phyloP scores from a whole-genome alignment of 2,797 vertebrate genomes.

The Pampus argenteus region DNA sequence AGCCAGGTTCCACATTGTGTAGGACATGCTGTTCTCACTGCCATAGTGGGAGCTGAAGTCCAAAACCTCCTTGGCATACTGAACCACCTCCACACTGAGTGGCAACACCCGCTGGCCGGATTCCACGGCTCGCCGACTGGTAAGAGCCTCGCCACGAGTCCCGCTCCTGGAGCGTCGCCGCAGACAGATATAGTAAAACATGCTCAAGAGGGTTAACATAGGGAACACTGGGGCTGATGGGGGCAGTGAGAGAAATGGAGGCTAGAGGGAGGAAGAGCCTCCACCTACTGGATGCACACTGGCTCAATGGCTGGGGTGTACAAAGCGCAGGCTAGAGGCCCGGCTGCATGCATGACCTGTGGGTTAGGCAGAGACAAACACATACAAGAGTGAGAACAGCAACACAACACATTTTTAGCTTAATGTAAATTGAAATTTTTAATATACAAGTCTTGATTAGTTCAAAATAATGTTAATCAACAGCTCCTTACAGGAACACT shows the following conservation, averaged over 20 bases:
- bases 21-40: conserved; percentile 98
- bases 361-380: conserved; percentile 82
- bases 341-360: conserved; percentile 86
- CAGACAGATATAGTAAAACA: conserved; percentile 99
- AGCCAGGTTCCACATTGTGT: conserved; percentile 99
- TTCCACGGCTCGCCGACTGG: conserved; percentile 92
- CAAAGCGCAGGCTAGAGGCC: conserved; percentile 72
- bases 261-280: conserved; percentile 66
- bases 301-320: conserved; percentile 60
- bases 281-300: conserved; percentile 67
- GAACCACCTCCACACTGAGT: conserved; percentile 92
- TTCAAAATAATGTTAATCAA: background rate
- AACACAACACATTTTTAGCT: conserved; percentile 8
- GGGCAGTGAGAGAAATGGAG: conserved; percentile 58
- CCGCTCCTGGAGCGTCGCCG: conserved; percentile 97
- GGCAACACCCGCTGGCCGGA: conserved; percentile 91
- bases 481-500: background rate
- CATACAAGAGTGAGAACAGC: conserved; percentile 62
- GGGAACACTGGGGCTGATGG: conserved; percentile 88
- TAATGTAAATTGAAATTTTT: background rate
- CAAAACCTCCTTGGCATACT: conserved; percentile 97
- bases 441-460: background rate
- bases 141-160: conserved; percentile 92
- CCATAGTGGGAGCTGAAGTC: conserved; percentile 99
- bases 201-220: conserved; percentile 99